A percentile compares a stretch with the other conserved stretches of the same genome.
Conservation (phyloP, 2,888 invertebrate species). For the Cactoblastis cactorum region DNA sequence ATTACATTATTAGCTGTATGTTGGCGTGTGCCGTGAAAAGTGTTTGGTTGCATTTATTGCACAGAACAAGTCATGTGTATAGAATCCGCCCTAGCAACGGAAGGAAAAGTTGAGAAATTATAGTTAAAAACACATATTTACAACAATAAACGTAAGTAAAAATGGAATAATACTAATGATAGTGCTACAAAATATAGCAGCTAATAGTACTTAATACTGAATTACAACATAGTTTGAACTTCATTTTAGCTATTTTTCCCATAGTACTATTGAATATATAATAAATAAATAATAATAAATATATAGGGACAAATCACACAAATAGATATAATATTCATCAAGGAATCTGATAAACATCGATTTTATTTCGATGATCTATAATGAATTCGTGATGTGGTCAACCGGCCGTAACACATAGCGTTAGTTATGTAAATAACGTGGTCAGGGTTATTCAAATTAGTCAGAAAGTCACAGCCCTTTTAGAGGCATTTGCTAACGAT, state of each 20-base stretch:
- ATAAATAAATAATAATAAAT: too few species aligned
- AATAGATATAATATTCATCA: not conserved
- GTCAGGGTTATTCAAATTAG: not conserved
- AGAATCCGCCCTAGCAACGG: too few species aligned
- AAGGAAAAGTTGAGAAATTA: too few species aligned
- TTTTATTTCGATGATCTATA: not conserved
- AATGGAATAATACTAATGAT: too few species aligned
- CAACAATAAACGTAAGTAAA: too few species aligned
- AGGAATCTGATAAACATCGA: not conserved
- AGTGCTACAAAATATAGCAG: too few species aligned
- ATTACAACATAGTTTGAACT: not conserved
- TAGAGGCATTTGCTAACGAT: not conserved
- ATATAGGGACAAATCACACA: not conserved
- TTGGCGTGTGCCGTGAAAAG: too few species aligned
- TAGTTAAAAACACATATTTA: too few species aligned
- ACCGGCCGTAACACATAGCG: not conserved
- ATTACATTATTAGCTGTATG: too few species aligned
- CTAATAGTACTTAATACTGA: too few species aligned
- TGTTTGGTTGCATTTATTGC: too few species aligned
- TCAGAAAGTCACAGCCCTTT: not conserved
- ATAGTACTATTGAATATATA: not conserved
- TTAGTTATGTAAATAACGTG: not conserved
- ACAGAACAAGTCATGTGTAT: too few species aligned
- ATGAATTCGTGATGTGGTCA: not conserved
- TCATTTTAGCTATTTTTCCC: not conserved